Evolutionary conservation across 2,113 vertebrate genomes (phyloP).

Genomic region (Seriola dumerili): DNA sequence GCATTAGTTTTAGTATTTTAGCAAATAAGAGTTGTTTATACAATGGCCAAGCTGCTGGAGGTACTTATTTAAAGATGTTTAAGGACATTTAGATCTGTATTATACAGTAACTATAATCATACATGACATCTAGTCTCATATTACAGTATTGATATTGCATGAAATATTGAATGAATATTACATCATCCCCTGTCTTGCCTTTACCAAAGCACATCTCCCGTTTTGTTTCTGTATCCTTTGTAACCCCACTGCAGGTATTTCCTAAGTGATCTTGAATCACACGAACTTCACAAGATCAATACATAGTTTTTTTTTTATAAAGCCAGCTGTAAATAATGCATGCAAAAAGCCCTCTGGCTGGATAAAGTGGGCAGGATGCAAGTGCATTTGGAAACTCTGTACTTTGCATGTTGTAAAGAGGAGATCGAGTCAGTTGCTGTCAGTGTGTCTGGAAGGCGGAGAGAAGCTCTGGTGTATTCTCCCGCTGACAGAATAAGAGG

Average conservation of each 20-base stretch:
- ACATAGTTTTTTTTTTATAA: constrained; percentile 33
- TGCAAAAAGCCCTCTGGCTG: constrained; percentile 49
- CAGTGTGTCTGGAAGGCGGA: neutral
- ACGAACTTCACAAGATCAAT: constrained; percentile 42
- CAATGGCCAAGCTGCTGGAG: neutral
- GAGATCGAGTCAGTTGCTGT: neutral
- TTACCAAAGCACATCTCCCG: too few relatives aligned
- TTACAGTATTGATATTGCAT: neutral
- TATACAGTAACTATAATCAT: neutral
- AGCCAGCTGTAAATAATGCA: constrained; percentile 74
- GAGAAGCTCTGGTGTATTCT: neutral
- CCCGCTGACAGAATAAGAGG: neutral
- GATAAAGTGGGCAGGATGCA: constrained; percentile 14
- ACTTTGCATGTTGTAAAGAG: constrained; percentile 22
- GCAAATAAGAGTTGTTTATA: too few relatives aligned
- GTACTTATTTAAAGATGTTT: neutral
- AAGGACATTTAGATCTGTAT: neutral
- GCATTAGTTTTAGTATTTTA: neutral
- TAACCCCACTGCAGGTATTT: constrained; percentile 30
- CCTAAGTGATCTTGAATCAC: constrained; percentile 38
- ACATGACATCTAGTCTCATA: neutral
- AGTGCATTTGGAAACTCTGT: constrained; percentile 39
- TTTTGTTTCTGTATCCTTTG: constrained; percentile 1
- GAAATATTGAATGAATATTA: neutral
- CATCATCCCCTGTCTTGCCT: neutral